Conservation (phyloP, 2,797 vertebrate genomes). For the Sebastolobus altivelis region DNA sequence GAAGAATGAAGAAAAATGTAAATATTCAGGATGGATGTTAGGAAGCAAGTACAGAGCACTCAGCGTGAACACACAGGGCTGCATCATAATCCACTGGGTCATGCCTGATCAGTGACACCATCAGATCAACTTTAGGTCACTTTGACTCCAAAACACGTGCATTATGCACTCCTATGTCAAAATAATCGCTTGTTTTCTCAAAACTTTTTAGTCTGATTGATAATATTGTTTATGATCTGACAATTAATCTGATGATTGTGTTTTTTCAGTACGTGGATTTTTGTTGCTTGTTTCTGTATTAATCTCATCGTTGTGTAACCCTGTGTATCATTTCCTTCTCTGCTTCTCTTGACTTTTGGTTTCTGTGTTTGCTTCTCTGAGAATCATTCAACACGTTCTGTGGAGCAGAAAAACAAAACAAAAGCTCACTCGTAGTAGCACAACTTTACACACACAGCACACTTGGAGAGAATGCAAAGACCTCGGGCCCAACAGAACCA, state of each 20-base stretch:
- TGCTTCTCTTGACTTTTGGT: constrained; percentile 23
- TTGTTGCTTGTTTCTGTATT: neutral
- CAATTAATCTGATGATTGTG: neutral
- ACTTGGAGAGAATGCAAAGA: constrained; percentile 76
- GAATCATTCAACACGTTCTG: constrained; percentile 44
- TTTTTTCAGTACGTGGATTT: neutral
- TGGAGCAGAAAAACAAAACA: constrained; percentile 61
- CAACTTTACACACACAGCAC: constrained; percentile 65
- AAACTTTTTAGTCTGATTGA: neutral
- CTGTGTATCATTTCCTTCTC: neutral
- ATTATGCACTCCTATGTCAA: neutral
- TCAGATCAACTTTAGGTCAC: neutral
- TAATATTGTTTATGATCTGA: neutral
- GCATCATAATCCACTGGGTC: neutral
- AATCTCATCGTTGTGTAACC: neutral
- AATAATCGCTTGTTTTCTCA: neutral
- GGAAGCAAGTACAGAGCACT: constrained; percentile 23
- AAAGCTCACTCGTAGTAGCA: constrained; percentile 57
- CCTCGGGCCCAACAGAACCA: constrained; percentile 40
- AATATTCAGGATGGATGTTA: constrained; percentile 41
- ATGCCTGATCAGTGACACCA: neutral
- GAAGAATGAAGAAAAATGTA: constrained; percentile 49
- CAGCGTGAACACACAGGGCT: constrained; percentile 19
- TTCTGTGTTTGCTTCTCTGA: constrained; percentile 52
- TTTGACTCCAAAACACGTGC: neutral